Base-by-base conservation (phyloP, 2,888 invertebrate genomes). In the Cetonia aurata region DNA sequence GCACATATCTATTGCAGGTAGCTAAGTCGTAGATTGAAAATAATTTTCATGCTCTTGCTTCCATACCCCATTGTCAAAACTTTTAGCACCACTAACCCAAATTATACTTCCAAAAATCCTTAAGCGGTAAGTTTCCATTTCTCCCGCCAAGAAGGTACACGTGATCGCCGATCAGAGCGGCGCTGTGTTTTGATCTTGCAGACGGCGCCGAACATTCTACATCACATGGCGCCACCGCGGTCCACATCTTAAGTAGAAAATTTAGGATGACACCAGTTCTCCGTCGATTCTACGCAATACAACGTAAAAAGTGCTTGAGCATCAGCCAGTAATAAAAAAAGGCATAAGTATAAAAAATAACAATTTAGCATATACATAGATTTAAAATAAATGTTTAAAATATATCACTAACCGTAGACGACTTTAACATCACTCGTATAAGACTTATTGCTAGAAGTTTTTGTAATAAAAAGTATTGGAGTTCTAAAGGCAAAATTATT, bases 101-200 rank as follows among this genome's bases (percentile, higher is more conserved):
- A 78, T 91, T 90, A 80, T 93, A 93, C 78, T 91, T 89, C 95
- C 96, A 96, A 81, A 96, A 90, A 85, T 96, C 96, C 82, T 92
- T 90, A 71, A 95, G 88, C 3, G 95, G 94, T 76, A 93, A 86
- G 79, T 92, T 91, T 17, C 93, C 92, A 81, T 94, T 94, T 57
- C 94, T 87, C n/a, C 96, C 95, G 12, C 95, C 95, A 75, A 93
- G 88, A 75, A 96, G 88, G 83, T 94, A 96, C 73, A 96, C 89
- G 83, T 90, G 87, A n/a, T 92, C 91, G 55, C 90, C 91, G 75
- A 92, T 88, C 75, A 92, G 85, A 76, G 94, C 93, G 72, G 93
- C 92, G 62, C 94, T 93, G 86, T 95, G 95, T 85, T 95, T 95
- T 80, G 90, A 91, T 74, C 95, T 88, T n/a, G 91, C 88, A 55